A percentile compares a stretch with the other conserved stretches of the same genome.
Conservation (phyloP, 92 coral and sea anemone genomes). For the Bergia puertoricense region DNA sequence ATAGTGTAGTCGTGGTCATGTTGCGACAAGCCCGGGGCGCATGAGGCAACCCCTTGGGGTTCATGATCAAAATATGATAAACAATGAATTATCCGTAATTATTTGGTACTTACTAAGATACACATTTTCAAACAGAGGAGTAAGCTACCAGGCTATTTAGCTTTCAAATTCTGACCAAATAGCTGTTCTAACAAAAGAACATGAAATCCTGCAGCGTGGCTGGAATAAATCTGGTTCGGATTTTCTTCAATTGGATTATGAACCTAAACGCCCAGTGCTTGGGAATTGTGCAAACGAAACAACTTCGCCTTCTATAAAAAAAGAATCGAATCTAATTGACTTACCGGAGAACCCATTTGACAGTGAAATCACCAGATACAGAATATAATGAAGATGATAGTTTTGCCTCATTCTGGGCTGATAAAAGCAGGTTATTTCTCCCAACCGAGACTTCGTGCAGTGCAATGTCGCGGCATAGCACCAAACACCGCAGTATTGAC, state of each 20-base stretch:
- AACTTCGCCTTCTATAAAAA: not conserved
- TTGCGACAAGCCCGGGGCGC: not conserved
- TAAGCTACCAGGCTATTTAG: not conserved
- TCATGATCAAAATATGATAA: not conserved
- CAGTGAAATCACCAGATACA: not conserved
- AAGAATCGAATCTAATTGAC: not conserved
- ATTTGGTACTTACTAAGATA: not conserved
- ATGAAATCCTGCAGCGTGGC: not conserved
- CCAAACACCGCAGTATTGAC: not conserved
- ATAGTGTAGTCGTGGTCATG: not conserved
- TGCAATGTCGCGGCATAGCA: not conserved
- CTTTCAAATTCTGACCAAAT: not conserved
- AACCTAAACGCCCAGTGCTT: not conserved
- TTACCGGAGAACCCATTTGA: not conserved
- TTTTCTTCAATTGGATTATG: not conserved
- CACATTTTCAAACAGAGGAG: not conserved
- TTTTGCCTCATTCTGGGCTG: not conserved
- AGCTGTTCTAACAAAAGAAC: not conserved
- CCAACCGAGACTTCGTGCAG: not conserved
- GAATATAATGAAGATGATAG: not conserved
- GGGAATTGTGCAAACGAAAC: not conserved
- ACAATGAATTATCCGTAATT: not conserved
- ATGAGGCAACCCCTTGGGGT: not conserved
- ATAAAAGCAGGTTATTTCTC: not conserved
- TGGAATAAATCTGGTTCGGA: not conserved